phyloP scores from a whole-genome alignment of 2,113 vertebrate genomes.

The Hydrolagus affinis region DNA sequence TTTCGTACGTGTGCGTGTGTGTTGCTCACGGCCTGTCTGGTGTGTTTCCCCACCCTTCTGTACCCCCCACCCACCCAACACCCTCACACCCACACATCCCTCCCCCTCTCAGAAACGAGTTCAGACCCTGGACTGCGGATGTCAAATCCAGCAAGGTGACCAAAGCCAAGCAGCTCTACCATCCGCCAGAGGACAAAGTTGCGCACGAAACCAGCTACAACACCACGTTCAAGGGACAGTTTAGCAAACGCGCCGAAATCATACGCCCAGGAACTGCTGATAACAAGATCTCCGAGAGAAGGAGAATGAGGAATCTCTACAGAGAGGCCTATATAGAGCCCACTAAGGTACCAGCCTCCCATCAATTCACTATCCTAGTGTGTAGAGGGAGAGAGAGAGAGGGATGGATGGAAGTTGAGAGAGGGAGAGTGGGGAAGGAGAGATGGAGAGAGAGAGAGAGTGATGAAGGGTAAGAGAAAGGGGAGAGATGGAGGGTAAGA shows the following conservation, averaged over 20 bases:
- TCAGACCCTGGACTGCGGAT: constrained; percentile 74
- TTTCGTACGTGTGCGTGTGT: not conserved
- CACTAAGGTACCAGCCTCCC: constrained; percentile 60
- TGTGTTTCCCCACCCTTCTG: not conserved
- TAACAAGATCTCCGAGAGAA: constrained; percentile 75
- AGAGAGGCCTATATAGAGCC: constrained; percentile 78
- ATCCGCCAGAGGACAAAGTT: constrained; percentile 75
- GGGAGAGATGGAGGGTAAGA: too few relatives aligned
- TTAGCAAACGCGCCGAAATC: constrained; percentile 48
- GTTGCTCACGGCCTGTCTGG: not conserved
- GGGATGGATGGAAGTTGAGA: not conserved
- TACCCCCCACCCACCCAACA: not conserved
- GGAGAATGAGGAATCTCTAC: constrained; percentile 92
- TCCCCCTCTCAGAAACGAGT: constrained; percentile 70
- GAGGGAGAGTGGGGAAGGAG: not conserved
- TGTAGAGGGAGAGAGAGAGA: not conserved
- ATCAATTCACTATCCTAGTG: not conserved
- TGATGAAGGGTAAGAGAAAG: too few relatives aligned
- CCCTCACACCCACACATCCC: too few relatives aligned
- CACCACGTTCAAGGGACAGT: constrained; percentile 76
- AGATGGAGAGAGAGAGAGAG: not conserved
- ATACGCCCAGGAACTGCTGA: constrained; percentile 48
- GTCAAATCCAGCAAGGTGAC: constrained; percentile 77
- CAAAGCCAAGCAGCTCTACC: constrained; percentile 78
- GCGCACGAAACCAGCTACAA: constrained; percentile 87